These are phyloP conservation scores for Mormyrops boulengeri DNA, from an alignment of 2,797 vertebrate species.

Conservation along the genomic window DNA sequence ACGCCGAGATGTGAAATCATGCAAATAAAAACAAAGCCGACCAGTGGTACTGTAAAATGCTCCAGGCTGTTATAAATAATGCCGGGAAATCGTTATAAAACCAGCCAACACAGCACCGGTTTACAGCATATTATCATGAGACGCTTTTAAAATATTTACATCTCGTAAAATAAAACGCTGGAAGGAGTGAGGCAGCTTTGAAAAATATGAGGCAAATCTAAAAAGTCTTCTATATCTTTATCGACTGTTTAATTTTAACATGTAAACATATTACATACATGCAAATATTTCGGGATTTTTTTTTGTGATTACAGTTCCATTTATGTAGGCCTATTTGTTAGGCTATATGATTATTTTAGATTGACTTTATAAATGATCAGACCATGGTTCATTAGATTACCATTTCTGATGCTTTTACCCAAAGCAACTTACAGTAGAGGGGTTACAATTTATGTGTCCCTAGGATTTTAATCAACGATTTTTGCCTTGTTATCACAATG, in stretches of 20 bases:
- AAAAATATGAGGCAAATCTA: background rate
- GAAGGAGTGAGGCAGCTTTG: background rate
- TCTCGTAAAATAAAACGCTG: background rate
- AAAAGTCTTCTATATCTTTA: background rate
- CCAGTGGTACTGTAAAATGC: constrained; percentile 21
- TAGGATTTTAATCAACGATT: background rate
- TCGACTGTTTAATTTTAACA: background rate
- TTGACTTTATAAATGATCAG: background rate
- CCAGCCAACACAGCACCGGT: constrained; percentile 26
- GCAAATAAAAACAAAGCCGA: constrained; percentile 24
- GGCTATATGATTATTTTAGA: background rate
- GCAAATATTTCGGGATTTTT: background rate
- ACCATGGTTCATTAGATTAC: background rate
- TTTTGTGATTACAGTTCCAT: background rate
- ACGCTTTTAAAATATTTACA: background rate
- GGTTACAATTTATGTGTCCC: background rate
- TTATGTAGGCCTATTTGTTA: background rate
- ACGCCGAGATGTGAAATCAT: constrained; percentile 15
- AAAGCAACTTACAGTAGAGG: background rate
- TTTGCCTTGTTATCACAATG: background rate
- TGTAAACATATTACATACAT: background rate
- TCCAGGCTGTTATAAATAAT: constrained; percentile 41
- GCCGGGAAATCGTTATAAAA: constrained; percentile 32
- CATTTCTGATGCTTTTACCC: background rate
- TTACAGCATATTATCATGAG: background rate